These are phyloP conservation scores for Ethmia dodecea DNA, from an alignment of 2,888 invertebrate species.

Conservation along the genomic window DNA sequence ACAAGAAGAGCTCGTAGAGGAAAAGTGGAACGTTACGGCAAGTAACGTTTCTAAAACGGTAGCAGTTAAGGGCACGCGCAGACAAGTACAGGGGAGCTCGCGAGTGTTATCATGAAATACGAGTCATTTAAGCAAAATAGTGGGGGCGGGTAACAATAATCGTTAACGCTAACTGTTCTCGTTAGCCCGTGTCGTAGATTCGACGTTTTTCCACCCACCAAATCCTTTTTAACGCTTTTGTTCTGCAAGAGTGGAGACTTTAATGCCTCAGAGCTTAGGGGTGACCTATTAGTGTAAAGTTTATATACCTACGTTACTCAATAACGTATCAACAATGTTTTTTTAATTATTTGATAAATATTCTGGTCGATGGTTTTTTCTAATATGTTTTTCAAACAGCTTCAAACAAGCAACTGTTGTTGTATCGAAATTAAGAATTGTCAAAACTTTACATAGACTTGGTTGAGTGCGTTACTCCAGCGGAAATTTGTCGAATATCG, in stretches of 20 bases:
- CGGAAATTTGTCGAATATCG: no score
- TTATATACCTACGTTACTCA: background rate
- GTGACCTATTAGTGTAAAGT: background rate
- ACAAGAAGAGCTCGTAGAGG: background rate
- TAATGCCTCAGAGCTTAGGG: constrained; percentile 6
- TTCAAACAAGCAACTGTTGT: no score
- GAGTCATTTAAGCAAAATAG: constrained; percentile 53
- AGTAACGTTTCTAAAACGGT: background rate
- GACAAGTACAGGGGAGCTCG: constrained; percentile 26
- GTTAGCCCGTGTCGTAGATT: constrained; percentile 39
- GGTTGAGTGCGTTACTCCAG: no score
- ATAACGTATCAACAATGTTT: background rate
- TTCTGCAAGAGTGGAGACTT: constrained; percentile 16
- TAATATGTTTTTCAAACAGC: no score
- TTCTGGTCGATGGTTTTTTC: no score
- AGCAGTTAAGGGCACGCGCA: constrained; percentile 12
- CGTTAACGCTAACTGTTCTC: constrained; percentile 53
- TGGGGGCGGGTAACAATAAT: constrained; percentile 46
- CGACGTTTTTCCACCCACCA: constrained; percentile 36
- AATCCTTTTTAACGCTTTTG: constrained; percentile 40
- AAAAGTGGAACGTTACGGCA: background rate
- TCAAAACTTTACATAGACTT: no score
- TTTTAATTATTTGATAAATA: no score
- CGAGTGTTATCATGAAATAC: constrained; percentile 47
- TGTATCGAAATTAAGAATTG: no score